Conservation (phyloP, 2,888 invertebrate genomes). For the Galeruca laticollis region DNA sequence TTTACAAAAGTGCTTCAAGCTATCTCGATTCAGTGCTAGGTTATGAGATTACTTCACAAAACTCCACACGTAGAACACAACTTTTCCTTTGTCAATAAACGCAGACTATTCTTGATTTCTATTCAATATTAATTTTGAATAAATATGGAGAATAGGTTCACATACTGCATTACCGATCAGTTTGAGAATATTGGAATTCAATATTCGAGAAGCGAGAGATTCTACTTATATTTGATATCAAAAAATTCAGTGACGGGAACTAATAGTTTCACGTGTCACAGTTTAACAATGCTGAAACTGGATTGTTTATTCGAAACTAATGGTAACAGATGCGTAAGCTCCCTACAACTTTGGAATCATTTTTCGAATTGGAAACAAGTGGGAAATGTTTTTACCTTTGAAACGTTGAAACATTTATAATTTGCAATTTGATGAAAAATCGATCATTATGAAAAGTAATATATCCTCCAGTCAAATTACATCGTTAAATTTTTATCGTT, state of each 20-base stretch:
- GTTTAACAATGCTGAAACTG: too few species aligned
- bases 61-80: constrained; percentile 2
- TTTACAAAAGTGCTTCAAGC: constrained; percentile 30
- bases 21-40: constrained; percentile 14
- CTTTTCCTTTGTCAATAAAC: constrained; percentile 14
- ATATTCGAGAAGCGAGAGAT: not conserved
- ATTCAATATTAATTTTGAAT: constrained; percentile 9
- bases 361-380: too few species aligned
- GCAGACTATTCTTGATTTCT: constrained; percentile 3
- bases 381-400: too few species aligned
- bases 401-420: too few species aligned
- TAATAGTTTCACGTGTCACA: not conserved
- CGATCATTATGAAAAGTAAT: too few species aligned
- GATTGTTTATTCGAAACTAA: too few species aligned
- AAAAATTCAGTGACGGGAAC: not conserved
- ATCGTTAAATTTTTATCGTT: too few species aligned
- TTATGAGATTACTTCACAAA: constrained; percentile 20
- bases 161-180: not conserved
- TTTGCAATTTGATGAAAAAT: too few species aligned
- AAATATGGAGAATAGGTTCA: not conserved
- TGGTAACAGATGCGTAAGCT: too few species aligned
- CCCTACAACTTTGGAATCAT: too few species aligned
- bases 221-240: not conserved
- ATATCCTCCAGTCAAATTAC: too few species aligned
- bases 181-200: constrained; percentile 1